Evolutionary conservation across 2,888 invertebrate species (phyloP).

Genomic region (Hermaeophaga mercurialis): DNA sequence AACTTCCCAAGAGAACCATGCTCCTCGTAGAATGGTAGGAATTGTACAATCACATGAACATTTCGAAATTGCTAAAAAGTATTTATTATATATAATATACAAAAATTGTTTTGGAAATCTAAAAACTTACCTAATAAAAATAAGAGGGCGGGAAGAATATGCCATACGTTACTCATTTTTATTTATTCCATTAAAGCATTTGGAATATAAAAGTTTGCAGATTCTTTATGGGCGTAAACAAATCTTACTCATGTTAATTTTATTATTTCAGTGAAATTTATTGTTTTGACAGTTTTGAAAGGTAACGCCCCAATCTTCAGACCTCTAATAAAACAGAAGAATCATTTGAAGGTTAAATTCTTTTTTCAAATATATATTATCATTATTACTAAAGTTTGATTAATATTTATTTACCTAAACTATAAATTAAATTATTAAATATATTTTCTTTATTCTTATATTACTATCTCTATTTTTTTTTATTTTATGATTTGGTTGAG

Average conservation of each 20-base stretch:
- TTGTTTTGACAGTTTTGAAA: neutral
- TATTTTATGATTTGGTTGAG: no score
- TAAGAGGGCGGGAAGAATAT: neutral
- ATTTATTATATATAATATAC: neutral
- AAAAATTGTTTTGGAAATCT: neutral
- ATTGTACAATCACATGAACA: constrained; percentile 59
- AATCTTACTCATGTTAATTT: constrained; percentile 7
- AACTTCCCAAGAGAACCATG: constrained; percentile 92
- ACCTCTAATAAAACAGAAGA: no score
- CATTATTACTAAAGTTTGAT: no score
- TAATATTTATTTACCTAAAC: no score
- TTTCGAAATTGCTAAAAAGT: constrained; percentile 31
- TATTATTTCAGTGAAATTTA: neutral
- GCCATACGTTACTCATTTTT: constrained; percentile 3
- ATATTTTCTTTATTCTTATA: no score
- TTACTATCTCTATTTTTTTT: no score
- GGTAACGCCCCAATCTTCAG: neutral
- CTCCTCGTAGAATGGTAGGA: constrained; percentile 78
- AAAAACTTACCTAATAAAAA: constrained; percentile 10
- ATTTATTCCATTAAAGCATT: neutral
- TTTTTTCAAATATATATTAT: no score
- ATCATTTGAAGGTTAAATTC: no score
- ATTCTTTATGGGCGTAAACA: constrained; percentile 6
- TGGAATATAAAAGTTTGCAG: neutral
- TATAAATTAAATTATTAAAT: no score